phyloP scores from a whole-genome alignment of 2,888 invertebrate species.

The Spatulosminthurus flaviceps region DNA sequence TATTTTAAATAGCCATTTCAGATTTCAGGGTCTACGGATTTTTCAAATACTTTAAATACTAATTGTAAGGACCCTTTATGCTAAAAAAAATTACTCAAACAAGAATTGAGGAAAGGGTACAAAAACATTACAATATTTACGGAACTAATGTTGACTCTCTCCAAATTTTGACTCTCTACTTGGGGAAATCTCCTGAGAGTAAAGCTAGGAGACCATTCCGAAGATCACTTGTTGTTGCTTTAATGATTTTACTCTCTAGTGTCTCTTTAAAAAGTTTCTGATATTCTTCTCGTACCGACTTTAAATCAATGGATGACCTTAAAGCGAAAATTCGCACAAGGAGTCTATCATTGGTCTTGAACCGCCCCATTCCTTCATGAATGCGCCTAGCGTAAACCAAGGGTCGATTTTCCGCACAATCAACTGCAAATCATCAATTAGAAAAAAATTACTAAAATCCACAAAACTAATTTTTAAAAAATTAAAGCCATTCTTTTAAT shows the following conservation, averaged over 20 bases:
- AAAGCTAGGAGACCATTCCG: conserved; percentile 25
- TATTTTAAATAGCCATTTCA: no score
- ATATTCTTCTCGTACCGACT: conserved; percentile 23
- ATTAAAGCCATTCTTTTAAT: no score
- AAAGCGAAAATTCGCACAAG: conserved; percentile 34
- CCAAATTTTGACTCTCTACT: no score
- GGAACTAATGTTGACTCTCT: no score
- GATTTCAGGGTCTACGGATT: no score
- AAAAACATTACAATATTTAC: no score
- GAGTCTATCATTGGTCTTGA: conserved; percentile 24
- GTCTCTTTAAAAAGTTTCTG: conserved; percentile 22
- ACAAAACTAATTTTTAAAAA: neutral
- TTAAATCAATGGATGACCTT: conserved; percentile 30
- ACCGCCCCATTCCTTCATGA: conserved; percentile 28
- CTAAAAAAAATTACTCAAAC: no score
- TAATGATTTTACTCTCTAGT: conserved; percentile 12
- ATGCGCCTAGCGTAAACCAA: conserved; percentile 20
- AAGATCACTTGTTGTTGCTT: conserved; percentile 27
- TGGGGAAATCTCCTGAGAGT: neutral
- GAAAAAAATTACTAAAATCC: neutral
- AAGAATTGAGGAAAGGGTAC: no score
- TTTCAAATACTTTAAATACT: no score
- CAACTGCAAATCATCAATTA: neutral
- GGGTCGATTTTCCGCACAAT: conserved; percentile 35
- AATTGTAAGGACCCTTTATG: no score